Evolutionary conservation across 2,113 vertebrate species (phyloP).

Genomic region (Danio rerio): GRCz12tu NC_133190.1:41139001-41139500

Average conservation of each 20-base stretch:
- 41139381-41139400: constrained; percentile 60
- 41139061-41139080: background rate
- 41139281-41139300: constrained; percentile 1
- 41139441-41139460: constrained; percentile 64
- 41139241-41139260: constrained; percentile 40
- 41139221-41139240: constrained; percentile 38
- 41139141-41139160: background rate
- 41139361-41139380: constrained; percentile 64
- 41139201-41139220: constrained; percentile 2
- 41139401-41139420: constrained; percentile 63
- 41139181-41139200: background rate
- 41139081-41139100: background rate
- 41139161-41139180: constrained; percentile 12
- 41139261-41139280: constrained; percentile 21
- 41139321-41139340: constrained; percentile 55
- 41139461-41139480: constrained; percentile 53
- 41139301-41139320: constrained; percentile 23
- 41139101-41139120: background rate
- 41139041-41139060: too few species aligned
- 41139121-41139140: background rate
- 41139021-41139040: too few species aligned
- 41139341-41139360: constrained; percentile 54
- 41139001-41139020: too few species aligned
- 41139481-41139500: constrained; percentile 63
- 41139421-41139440: constrained; percentile 34